These are phyloP conservation scores for Cryptotermes secundus DNA, from an alignment of 1,140 invertebrate species.

Conservation along the genomic window DNA sequence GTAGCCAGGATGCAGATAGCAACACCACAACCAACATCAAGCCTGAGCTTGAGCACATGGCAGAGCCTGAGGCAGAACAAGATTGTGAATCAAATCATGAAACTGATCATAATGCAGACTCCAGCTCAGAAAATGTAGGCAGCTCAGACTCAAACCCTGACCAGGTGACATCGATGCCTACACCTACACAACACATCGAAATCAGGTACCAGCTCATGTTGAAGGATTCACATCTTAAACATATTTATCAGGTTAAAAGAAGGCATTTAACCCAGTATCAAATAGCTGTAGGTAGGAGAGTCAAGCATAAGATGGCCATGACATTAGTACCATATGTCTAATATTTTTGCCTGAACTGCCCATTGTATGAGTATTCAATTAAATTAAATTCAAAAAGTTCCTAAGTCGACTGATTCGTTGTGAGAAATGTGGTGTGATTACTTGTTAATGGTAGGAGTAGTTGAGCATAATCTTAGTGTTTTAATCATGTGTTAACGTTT, in stretches of 20 bases:
- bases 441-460: too few species aligned
- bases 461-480: too few species aligned
- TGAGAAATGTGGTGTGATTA: neutral
- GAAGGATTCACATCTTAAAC: neutral
- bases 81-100: neutral
- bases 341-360: neutral
- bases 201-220: slow-evolving; percentile 11
- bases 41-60: too few species aligned
- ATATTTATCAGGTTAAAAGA: too few species aligned
- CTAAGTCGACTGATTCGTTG: neutral
- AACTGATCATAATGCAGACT: neutral
- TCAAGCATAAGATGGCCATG: neutral
- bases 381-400: neutral
- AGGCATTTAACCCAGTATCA: too few species aligned
- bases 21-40: neutral
- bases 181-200: slow-evolving; percentile 5
- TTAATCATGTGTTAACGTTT: too few species aligned
- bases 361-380: too few species aligned
- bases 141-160: neutral
- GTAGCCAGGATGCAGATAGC: neutral
- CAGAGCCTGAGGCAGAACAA: neutral
- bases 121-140: too few species aligned
- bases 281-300: too few species aligned
- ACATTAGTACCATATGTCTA: neutral
- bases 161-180: neutral